Evolutionary conservation across 2,797 vertebrate species (phyloP), one percentile per base, ranked within the genome.

Genomic region (Rhabdomys pumilio): DNA sequence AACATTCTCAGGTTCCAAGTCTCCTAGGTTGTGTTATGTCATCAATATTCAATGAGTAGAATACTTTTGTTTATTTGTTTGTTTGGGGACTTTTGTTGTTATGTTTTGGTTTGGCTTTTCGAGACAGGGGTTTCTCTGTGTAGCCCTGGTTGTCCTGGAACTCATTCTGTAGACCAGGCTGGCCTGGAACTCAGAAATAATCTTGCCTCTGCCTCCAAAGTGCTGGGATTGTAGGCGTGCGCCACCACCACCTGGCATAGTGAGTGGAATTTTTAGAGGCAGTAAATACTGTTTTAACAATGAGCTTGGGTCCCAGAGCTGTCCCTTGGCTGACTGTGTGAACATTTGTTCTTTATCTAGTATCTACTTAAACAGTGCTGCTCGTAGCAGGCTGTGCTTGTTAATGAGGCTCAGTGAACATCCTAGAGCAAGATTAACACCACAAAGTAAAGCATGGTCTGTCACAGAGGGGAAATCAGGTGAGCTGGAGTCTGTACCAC

Each of bases 301-400:
- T 10, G 2, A 90, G 57, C 44, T 84, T 55, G 47, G 17, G 77
- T 95, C 59, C 85, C 24, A 10, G 11, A 31, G 80, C 24, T 38
- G 44, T 65, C 79, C 38, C 38, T 38, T n/a, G 89, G 41, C 75
- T 82, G 38, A 31, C 1, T 14, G 17, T 80, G 90, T 79, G 77
- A 73, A 72, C 47, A 9, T 89, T 73, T 94, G 77, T 72, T 75
- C 38, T 90, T 77, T 38, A n/a, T 85, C 67, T 86, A 12, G 59
- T 50, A 50, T 84, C 89, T 77, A 31, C 63, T 84, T 95, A 55
- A 84, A 89, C 79, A 50, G 20, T 0, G 31, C 26, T 26, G 50
- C 90, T n/a, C 53, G 8, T 4, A 87, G 88, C 91, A 34, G 57
- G 63, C 34, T 55, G 17, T 88, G 15, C 80, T 79, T 86, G 85